Percentiles rank a stretch among this genome's conserved stretches.
Evolutionary conservation across 2,888 invertebrate species (phyloP).

Genomic region (Nyleta sp.): DNA sequence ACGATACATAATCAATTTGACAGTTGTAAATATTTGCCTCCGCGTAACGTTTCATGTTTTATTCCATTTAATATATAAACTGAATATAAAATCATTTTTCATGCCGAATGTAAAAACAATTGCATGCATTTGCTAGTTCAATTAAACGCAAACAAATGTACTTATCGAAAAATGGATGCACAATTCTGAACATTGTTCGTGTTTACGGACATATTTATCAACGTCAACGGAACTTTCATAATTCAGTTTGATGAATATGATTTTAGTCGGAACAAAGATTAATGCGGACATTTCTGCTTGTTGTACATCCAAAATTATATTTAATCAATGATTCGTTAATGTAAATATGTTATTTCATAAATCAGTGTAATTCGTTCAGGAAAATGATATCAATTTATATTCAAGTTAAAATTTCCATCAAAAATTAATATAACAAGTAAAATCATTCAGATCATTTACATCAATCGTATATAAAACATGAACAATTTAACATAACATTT

Average conservation of each 20-base stretch:
- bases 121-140: background rate
- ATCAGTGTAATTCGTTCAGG: background rate
- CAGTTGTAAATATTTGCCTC: constrained; percentile 6
- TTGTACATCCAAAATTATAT: background rate
- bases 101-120: background rate
- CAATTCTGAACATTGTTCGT: constrained; percentile 9
- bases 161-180: constrained; percentile 1
- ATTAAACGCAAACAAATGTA: background rate
- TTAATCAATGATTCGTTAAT: constrained; percentile 3
- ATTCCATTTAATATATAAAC: background rate
- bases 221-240: constrained; percentile 16
- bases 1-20: background rate
- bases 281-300: background rate
- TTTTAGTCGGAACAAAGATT: constrained; percentile 12
- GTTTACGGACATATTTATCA: constrained; percentile 18
- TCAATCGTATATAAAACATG: no score
- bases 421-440: no score
- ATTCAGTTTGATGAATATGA: constrained; percentile 20
- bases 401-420: no score
- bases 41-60: background rate
- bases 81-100: background rate
- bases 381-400: constrained; percentile 15
- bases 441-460: no score
- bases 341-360: background rate
- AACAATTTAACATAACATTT: no score